Percentiles rank a stretch among this genome's conserved stretches.
These are phyloP conservation scores for Triplophysa siluroides DNA, from an alignment of 2,113 vertebrate species.

Conservation along the genomic window DNA sequence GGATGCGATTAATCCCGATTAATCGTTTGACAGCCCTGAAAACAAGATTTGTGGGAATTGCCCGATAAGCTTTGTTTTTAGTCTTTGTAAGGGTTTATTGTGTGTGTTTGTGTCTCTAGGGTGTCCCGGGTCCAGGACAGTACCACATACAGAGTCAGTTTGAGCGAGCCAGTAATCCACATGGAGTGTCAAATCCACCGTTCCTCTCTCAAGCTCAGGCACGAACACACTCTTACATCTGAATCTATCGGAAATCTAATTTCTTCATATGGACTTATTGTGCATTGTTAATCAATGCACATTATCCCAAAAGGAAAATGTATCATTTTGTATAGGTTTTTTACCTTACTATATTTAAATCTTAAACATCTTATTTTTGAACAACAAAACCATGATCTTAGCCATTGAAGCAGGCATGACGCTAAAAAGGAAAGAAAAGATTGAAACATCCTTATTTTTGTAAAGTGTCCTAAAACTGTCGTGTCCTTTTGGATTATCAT, in stretches of 20 bases:
- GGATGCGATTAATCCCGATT: too few relatives aligned
- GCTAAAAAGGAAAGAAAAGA: too few relatives aligned
- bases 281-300: not conserved
- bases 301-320: not conserved
- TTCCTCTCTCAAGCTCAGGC: slow-evolving; percentile 42
- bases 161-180: not conserved
- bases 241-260: not conserved
- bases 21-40: too few relatives aligned
- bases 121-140: slow-evolving; percentile 46
- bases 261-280: not conserved
- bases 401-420: too few relatives aligned
- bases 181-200: slow-evolving; percentile 10
- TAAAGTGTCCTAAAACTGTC: too few relatives aligned
- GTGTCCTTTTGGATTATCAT: too few relatives aligned
- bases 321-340: too few relatives aligned
- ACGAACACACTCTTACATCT: not conserved
- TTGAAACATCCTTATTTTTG: too few relatives aligned
- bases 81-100: not conserved
- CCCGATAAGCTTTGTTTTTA: not conserved
- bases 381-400: too few relatives aligned
- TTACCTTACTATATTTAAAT: too few relatives aligned
- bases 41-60: too few relatives aligned
- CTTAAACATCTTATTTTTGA: too few relatives aligned
- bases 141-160: slow-evolving; percentile 50
- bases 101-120: slow-evolving; percentile 35